A percentile compares a stretch with the other conserved stretches of the same genome.
phyloP scores from a whole-genome alignment of 2,888 invertebrate species.

The Atrina japonica region DNA sequence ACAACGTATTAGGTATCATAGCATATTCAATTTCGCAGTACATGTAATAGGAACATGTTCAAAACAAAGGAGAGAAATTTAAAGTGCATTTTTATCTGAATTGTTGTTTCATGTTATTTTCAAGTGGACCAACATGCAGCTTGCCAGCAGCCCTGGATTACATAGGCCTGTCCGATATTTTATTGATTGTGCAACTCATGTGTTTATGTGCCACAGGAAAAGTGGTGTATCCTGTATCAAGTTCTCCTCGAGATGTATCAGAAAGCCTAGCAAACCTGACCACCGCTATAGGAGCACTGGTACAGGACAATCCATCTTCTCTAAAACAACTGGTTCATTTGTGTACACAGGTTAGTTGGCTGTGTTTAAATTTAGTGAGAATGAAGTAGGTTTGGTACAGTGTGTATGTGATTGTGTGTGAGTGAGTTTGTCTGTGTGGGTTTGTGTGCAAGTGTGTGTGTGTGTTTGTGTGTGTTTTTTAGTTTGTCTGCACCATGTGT shows the following conservation, averaged over 20 bases:
- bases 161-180: conserved; percentile 84
- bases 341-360: conserved; percentile 83
- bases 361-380: no score
- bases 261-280: conserved; percentile 73
- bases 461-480: no score
- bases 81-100: no score
- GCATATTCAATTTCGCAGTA: no score
- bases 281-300: conserved; percentile 83
- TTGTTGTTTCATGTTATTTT: no score
- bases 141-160: conserved; percentile 81
- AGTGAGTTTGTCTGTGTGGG: no score
- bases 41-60: no score
- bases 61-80: no score
- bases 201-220: conserved; percentile 84
- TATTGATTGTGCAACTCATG: conserved; percentile 84
- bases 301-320: conserved; percentile 83
- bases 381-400: no score
- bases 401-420: no score
- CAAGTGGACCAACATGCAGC: conserved; percentile 81
- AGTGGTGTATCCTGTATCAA: conserved; percentile 79
- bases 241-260: conserved; percentile 38
- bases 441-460: no score
- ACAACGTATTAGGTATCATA: no score
- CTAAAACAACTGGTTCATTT: conserved; percentile 84
- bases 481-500: neutral